phyloP scores from a whole-genome alignment of 1,140 invertebrate genomes.

The Paracyclopina nana region DNA sequence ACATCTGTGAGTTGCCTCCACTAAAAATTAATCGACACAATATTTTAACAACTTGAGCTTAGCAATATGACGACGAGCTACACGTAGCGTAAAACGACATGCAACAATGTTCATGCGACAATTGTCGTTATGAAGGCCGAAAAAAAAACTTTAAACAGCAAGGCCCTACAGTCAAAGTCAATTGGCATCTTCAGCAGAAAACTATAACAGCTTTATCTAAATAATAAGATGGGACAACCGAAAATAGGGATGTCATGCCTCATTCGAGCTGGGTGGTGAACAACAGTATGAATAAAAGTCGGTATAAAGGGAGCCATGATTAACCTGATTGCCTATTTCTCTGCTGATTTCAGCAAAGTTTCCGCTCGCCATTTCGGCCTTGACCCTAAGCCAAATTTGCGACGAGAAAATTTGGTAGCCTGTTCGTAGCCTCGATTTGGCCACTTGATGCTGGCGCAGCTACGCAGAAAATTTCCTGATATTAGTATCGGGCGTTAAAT shows the following conservation, averaged over 20 bases:
- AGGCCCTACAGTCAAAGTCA: too few relatives aligned
- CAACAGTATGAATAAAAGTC: too few relatives aligned
- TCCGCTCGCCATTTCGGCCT: conserved; percentile 1
- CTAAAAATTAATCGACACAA: too few relatives aligned
- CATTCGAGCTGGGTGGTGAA: too few relatives aligned
- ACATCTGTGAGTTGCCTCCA: conserved; percentile 82
- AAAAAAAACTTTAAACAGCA: too few relatives aligned
- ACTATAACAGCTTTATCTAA: conserved; percentile 2
- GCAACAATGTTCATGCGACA: too few relatives aligned
- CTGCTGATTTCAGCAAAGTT: background rate
- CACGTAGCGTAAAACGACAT: too few relatives aligned
- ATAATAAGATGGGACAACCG: background rate
- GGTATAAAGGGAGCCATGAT: too few relatives aligned
- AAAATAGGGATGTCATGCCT: background rate
- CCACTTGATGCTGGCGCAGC: background rate
- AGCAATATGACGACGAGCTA: too few relatives aligned
- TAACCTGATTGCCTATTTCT: background rate
- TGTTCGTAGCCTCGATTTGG: background rate
- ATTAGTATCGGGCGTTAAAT: background rate
- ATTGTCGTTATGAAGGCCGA: too few relatives aligned
- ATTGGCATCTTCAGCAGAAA: conserved; percentile 23
- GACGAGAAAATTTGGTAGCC: background rate
- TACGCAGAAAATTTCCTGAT: background rate
- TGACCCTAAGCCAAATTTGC: conserved; percentile 4
- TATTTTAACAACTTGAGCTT: too few relatives aligned